A percentile compares a stretch with the other conserved stretches of the same genome.
phyloP scores from a whole-genome alignment of 2,797 vertebrate genomes.

The Australoheros facetus region DNA sequence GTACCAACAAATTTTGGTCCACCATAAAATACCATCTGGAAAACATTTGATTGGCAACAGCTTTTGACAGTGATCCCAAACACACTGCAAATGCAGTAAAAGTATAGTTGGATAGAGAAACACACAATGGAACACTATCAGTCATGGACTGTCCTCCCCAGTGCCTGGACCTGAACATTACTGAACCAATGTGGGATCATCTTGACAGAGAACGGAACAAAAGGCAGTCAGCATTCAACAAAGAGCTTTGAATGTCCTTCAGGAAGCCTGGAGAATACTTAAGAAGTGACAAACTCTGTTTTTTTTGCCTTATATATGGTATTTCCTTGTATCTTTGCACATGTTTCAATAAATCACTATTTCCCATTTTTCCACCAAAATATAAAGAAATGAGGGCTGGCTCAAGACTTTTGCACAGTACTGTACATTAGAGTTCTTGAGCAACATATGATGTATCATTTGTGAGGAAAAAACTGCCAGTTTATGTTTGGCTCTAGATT shows the following conservation, averaged over 20 bases:
- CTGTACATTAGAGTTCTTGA: constrained; percentile 27
- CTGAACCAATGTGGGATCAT: too few relatives aligned
- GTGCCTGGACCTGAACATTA: too few relatives aligned
- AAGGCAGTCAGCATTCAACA: too few relatives aligned
- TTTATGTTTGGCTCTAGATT: constrained; percentile 28
- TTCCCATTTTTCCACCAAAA: neutral
- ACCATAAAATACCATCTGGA: too few relatives aligned
- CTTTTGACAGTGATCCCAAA: too few relatives aligned
- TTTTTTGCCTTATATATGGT: neutral
- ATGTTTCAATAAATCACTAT: neutral
- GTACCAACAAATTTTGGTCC: too few relatives aligned
- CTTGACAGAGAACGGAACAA: too few relatives aligned
- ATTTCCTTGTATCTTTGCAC: neutral
- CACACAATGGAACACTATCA: too few relatives aligned
- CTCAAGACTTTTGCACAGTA: neutral
- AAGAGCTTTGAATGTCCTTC: neutral
- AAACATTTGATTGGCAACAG: too few relatives aligned
- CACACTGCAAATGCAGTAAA: too few relatives aligned
- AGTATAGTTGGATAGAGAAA: too few relatives aligned
- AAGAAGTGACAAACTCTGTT: neutral
- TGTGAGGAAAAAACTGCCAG: constrained; percentile 36
- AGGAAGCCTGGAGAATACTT: neutral
- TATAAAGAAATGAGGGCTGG: neutral
- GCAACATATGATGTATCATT: constrained; percentile 21
- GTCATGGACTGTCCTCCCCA: too few relatives aligned